Evolutionary conservation across 1,140 invertebrate species (phyloP), one percentile per base, ranked within the genome.

Genomic region (Bombus picipes): DNA sequence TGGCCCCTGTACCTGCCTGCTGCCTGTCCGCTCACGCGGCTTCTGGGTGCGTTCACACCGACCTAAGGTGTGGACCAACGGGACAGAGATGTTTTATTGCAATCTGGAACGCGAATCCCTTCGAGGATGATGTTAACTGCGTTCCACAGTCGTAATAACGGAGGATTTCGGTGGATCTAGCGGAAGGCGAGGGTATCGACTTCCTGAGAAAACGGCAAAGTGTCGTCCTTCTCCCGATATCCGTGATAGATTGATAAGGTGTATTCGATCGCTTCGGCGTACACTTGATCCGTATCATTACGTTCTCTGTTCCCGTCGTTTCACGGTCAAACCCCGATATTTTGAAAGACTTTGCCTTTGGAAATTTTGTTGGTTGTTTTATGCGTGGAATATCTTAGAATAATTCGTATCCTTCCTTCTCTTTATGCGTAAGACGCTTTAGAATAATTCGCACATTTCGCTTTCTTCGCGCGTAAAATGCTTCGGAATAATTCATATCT

Each of bases 41-140:
- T n/a, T 80, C 73, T 68, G 79, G 82, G 74, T 83, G 85, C 90
- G 87, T 91, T 91, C 83, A 89, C 89, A 87, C 85, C 47, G 84
- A 15, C 18, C 62, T 18, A 59, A 79, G 62, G 53, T 59, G 39
- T 43, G 15, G 73, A 68, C 76, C 47, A 73, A 70, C 70, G 34
- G 75, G 53, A 41, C 72, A 71, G 66, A 32, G 32, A 34, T 32
- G 74, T 62, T 75, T 83, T 77, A 77, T 78, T 25, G 18, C 41
- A 25, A 82, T 62, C 57, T 47, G 37, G 41, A 65, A 82, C 32
- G 73, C 12, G 34, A 76, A 53, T 47, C 71, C 62, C 37, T 37
- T 25, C n/a, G 34, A 37, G 65, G n/a, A 57, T 6, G 1, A 59
- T n/a, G 34, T 79, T 65, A 75, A 68, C 70, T 22, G 71, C 34